A percentile compares a stretch with the other conserved stretches of the same genome.
phyloP scores from a whole-genome alignment of 2,113 vertebrate species.

The Indri indri region DNA sequence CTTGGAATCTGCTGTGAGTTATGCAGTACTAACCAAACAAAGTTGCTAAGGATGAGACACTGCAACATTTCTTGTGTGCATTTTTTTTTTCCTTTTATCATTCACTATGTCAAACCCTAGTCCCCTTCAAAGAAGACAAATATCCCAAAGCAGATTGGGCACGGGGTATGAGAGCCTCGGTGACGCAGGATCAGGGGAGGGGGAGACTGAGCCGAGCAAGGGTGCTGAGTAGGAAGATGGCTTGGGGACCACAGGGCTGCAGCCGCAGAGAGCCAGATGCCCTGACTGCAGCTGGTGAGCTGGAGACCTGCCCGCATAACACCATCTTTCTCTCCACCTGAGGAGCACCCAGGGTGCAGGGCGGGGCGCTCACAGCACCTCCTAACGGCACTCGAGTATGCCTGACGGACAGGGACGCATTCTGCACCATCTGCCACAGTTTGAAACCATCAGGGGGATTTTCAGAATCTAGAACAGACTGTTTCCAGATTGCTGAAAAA shows the following conservation, averaged over 20 bases:
- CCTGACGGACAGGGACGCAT: background rate
- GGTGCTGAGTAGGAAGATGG: background rate
- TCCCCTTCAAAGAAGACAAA: background rate
- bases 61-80: background rate
- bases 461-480: background rate
- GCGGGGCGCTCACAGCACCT: background rate
- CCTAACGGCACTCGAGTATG: background rate
- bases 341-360: background rate
- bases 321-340: background rate
- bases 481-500: background rate
- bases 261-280: background rate
- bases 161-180: background rate
- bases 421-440: background rate
- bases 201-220: background rate
- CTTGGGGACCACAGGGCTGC: background rate
- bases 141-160: background rate
- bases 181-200: background rate
- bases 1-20: constrained; percentile 77
- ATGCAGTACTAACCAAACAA: constrained; percentile 74
- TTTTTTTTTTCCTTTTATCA: background rate
- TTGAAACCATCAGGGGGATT: background rate
- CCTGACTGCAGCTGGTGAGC: background rate
- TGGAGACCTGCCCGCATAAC: background rate
- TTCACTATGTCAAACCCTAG: background rate
- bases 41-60: constrained; percentile 58